Evolutionary conservation across 2,888 invertebrate species (phyloP).

Genomic region (Xylota sylvarum): DNA sequence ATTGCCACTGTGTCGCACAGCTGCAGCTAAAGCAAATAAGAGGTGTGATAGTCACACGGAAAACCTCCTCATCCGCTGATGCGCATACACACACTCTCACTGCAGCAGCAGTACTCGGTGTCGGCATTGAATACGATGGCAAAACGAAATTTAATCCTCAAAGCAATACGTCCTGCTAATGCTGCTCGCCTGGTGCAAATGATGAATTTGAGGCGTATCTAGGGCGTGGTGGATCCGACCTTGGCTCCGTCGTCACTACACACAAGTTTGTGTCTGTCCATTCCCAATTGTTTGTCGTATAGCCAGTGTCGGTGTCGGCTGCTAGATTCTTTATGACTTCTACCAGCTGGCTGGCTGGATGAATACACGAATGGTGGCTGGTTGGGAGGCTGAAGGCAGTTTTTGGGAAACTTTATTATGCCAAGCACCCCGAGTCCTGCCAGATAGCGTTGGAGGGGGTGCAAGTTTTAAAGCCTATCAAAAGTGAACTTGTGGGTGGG

Average conservation of each 20-base stretch:
- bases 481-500: slow-evolving; percentile 69
- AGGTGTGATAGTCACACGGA: slow-evolving; percentile 77
- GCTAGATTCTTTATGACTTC: slow-evolving; percentile 30
- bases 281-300: slow-evolving; percentile 63
- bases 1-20: slow-evolving; percentile 50
- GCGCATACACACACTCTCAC: slow-evolving; percentile 63
- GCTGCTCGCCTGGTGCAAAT: slow-evolving; percentile 83
- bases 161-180: slow-evolving; percentile 35
- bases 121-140: slow-evolving; percentile 6
- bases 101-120: slow-evolving; percentile 7
- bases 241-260: slow-evolving; percentile 79
- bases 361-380: slow-evolving; percentile 51
- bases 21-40: slow-evolving; percentile 69
- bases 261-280: slow-evolving; percentile 55
- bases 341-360: slow-evolving; percentile 73
- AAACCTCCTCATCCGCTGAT: slow-evolving; percentile 73
- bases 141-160: slow-evolving; percentile 63
- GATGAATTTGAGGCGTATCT: slow-evolving; percentile 86
- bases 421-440: slow-evolving; percentile 55
- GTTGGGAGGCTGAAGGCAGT: slow-evolving; percentile 44
- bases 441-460: slow-evolving; percentile 38
- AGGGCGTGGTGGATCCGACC: slow-evolving; percentile 85
- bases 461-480: slow-evolving; percentile 66
- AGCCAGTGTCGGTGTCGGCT: slow-evolving; percentile 36
- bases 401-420: slow-evolving; percentile 48